Percentiles rank a stretch among this genome's conserved stretches.
phyloP scores from a whole-genome alignment of 2,797 vertebrate species.

The Sylvia borin region DNA sequence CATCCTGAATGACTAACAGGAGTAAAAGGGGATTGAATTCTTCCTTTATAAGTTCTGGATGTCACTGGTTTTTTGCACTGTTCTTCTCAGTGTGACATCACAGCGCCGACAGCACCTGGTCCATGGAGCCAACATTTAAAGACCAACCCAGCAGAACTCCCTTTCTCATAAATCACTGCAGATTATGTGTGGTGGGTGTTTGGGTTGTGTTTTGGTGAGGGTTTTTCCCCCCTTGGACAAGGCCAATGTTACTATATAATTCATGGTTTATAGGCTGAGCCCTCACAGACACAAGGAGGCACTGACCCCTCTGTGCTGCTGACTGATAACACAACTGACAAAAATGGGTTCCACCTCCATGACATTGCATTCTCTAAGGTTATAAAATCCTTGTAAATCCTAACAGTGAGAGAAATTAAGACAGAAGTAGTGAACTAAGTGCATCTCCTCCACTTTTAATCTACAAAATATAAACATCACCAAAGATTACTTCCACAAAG shows the following conservation, averaged over 20 bases:
- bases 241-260: background rate
- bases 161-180: background rate
- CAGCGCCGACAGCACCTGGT: background rate
- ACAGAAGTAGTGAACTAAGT: background rate
- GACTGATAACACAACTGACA: background rate
- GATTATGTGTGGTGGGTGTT: rapidly evolving
- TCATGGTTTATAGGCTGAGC: background rate
- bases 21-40: background rate
- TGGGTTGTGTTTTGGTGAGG: background rate
- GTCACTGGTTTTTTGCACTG: background rate
- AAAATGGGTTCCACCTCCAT: background rate
- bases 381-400: background rate
- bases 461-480: background rate
- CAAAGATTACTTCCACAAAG: background rate
- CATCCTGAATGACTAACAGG: conserved; percentile 30
- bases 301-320: background rate
- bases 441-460: background rate
- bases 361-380: background rate
- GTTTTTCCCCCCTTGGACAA: background rate
- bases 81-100: rapidly evolving
- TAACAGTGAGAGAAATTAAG: background rate
- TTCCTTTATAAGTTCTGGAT: background rate
- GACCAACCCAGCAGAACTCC: background rate
- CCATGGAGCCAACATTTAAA: background rate
- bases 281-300: background rate